phyloP scores from a whole-genome alignment of 2,113 vertebrate genomes.

The Nyctibius bracteatus region DNA sequence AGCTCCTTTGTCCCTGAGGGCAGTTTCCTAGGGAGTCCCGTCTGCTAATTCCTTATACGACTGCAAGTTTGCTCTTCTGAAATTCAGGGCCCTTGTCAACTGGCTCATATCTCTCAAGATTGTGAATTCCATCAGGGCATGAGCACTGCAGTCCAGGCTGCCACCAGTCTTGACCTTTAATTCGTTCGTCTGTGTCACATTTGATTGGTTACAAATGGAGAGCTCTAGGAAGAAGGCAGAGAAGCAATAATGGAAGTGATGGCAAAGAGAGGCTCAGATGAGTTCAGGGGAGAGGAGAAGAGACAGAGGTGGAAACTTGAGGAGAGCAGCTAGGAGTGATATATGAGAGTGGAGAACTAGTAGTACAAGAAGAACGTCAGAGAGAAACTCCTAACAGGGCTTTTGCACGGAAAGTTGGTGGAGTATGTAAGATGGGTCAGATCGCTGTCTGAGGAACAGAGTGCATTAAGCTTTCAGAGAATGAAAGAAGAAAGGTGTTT shows the following conservation, averaged over 20 bases:
- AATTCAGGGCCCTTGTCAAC: not conserved
- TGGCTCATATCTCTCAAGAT: not conserved
- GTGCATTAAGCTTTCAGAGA: not conserved
- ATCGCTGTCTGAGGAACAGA: not conserved
- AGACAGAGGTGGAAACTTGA: not conserved
- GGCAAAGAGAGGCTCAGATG: not conserved
- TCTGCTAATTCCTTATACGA: not conserved
- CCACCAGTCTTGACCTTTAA: not conserved
- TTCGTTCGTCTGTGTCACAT: not conserved
- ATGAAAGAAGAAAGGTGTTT: not conserved
- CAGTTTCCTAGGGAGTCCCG: not conserved
- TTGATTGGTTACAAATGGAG: not conserved
- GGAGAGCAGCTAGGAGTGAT: not conserved
- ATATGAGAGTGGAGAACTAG: not conserved
- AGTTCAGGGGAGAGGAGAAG: not conserved
- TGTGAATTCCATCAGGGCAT: not conserved
- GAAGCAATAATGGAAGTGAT: not conserved
- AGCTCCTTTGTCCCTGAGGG: not conserved
- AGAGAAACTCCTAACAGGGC: accelerated
- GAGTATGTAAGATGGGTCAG: not conserved
- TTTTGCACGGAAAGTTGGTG: not conserved
- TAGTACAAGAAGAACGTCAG: not conserved
- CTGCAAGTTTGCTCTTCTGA: not conserved
- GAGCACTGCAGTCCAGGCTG: not conserved
- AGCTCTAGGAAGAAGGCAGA: not conserved